Evolutionary conservation across 2,888 invertebrate species (phyloP).

Genomic region (Taphrorychus bicolor): DNA sequence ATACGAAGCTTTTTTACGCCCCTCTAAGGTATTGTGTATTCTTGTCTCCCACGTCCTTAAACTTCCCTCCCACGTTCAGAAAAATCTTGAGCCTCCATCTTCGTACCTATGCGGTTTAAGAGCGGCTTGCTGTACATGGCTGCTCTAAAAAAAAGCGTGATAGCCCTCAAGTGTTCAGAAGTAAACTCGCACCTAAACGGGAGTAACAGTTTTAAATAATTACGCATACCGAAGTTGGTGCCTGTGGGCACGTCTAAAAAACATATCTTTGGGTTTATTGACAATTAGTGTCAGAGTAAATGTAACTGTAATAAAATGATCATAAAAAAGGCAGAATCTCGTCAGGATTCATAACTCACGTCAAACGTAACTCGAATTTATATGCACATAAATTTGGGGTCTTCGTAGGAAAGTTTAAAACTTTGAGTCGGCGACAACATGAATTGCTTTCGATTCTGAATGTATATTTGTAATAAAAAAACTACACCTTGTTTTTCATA

Average conservation of each 20-base stretch:
- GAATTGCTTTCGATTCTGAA: background rate
- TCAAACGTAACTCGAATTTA: conserved; percentile 8
- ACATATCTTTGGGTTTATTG: background rate
- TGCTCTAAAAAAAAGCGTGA: background rate
- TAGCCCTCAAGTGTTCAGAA: too few species aligned
- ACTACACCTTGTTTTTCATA: too few species aligned
- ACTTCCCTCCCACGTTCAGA: background rate
- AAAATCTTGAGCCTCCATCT: background rate
- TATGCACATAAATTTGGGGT: conserved; percentile 6
- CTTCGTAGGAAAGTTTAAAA: background rate
- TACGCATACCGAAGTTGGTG: too few species aligned
- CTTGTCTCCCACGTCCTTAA: background rate
- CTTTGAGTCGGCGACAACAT: background rate
- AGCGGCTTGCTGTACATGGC: background rate
- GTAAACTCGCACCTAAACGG: too few species aligned
- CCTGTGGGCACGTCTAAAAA: too few species aligned
- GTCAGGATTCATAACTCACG: conserved; percentile 18
- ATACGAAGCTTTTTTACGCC: conserved; percentile 4
- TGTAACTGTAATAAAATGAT: background rate
- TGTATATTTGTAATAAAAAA: too few species aligned
- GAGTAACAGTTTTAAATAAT: too few species aligned
- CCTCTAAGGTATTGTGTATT: conserved; percentile 3
- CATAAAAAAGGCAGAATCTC: background rate
- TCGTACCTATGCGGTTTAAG: background rate
- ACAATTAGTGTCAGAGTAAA: background rate